phyloP scores from a whole-genome alignment of 2,888 invertebrate genomes.

The Acanthococcus lagerstroemiae region DNA sequence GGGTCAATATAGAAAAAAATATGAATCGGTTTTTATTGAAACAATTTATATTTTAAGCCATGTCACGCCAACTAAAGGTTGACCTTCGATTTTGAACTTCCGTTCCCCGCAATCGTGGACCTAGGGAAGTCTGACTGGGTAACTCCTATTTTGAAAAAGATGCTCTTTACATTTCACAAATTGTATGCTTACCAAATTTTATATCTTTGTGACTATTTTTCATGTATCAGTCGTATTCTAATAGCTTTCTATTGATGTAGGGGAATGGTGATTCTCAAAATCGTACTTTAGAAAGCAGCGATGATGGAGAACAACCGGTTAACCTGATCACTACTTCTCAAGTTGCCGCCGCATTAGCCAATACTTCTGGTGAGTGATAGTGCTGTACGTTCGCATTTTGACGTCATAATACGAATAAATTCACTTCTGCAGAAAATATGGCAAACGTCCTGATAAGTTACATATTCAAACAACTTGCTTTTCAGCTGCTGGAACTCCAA shows the following conservation, averaged over 20 bases:
- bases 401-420: neutral
- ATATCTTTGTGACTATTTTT: too few relatives aligned
- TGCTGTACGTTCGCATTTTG: neutral
- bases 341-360: constrained; percentile 32
- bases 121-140: too few relatives aligned
- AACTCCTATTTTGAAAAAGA: too few relatives aligned
- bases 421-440: neutral
- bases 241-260: neutral
- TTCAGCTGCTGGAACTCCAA: neutral
- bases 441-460: too few relatives aligned
- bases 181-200: too few relatives aligned
- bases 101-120: too few relatives aligned
- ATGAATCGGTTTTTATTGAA: too few relatives aligned
- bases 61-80: too few relatives aligned
- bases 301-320: constrained; percentile 14
- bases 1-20: too few relatives aligned
- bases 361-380: constrained; percentile 13
- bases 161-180: neutral
- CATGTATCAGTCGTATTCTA: neutral
- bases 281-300: constrained; percentile 9
- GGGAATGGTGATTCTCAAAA: neutral
- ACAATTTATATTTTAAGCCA: too few relatives aligned
- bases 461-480: too few relatives aligned
- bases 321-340: constrained; percentile 30
- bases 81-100: too few relatives aligned